Percentiles rank a stretch among this genome's conserved stretches.
Conservation (phyloP, 2,113 vertebrate species). For the Micronycteris hirsuta region DNA sequence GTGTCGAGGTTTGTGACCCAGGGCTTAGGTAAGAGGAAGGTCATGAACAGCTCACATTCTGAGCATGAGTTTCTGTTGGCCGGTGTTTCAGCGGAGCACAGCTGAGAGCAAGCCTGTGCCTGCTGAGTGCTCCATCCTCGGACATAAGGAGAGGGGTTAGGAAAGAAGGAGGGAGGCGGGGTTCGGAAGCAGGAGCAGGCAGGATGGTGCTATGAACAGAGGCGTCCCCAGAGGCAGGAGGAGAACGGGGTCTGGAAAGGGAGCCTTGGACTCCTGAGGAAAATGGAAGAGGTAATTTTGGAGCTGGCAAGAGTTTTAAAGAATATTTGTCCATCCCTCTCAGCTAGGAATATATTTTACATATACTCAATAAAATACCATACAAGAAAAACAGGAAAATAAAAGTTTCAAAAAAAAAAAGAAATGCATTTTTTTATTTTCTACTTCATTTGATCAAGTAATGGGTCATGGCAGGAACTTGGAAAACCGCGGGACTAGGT, state of each 20-base stretch:
- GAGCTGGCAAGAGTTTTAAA: background rate
- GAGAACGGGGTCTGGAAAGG: background rate
- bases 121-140: no score
- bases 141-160: background rate
- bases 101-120: background rate
- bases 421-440: background rate
- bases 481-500: background rate
- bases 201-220: background rate
- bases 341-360: background rate
- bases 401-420: background rate
- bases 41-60: background rate
- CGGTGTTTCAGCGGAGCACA: background rate
- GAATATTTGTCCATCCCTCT: background rate
- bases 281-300: background rate
- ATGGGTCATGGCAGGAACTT: background rate
- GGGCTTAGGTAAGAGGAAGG: background rate
- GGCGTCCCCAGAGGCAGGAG: background rate
- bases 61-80: background rate
- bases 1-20: background rate
- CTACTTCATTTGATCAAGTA: background rate
- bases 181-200: background rate
- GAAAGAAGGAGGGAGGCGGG: background rate
- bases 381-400: background rate
- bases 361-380: background rate
- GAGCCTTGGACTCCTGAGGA: background rate